Percentiles rank a stretch among this genome's conserved stretches.
Evolutionary conservation across 2,113 vertebrate genomes (phyloP).

Genomic region (Phainopepla nitens): DNA sequence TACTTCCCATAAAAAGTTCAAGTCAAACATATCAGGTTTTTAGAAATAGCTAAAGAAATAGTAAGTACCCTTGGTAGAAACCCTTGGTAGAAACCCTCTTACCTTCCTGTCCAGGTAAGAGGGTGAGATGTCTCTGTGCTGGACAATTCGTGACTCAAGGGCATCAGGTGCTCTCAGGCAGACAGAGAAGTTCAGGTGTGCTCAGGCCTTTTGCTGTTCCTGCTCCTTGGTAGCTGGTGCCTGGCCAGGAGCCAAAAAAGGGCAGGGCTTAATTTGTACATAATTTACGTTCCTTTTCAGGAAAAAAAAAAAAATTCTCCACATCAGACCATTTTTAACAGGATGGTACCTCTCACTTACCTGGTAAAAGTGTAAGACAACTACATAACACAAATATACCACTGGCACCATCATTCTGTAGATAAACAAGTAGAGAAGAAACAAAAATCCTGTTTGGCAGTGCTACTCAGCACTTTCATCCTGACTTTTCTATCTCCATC

Average conservation of each 20-base stretch:
- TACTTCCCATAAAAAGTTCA: background rate
- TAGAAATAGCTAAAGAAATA: background rate
- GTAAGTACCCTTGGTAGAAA: constrained; percentile 1
- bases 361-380: background rate
- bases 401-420: background rate
- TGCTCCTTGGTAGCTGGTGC: background rate
- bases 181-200: background rate
- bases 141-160: background rate
- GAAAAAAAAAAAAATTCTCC: background rate
- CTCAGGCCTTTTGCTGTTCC: background rate
- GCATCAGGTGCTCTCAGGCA: background rate
- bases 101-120: background rate
- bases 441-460: background rate
- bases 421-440: background rate
- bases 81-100: background rate
- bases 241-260: constrained; percentile 16
- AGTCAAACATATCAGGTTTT: background rate
- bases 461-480: background rate
- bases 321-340: background rate
- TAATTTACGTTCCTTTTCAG: background rate
- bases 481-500: background rate
- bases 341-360: background rate
- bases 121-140: background rate
- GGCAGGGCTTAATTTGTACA: constrained; percentile 36
- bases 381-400: background rate